phyloP scores from a whole-genome alignment of 2,888 invertebrate species.

The Oscheius sp. region DNA sequence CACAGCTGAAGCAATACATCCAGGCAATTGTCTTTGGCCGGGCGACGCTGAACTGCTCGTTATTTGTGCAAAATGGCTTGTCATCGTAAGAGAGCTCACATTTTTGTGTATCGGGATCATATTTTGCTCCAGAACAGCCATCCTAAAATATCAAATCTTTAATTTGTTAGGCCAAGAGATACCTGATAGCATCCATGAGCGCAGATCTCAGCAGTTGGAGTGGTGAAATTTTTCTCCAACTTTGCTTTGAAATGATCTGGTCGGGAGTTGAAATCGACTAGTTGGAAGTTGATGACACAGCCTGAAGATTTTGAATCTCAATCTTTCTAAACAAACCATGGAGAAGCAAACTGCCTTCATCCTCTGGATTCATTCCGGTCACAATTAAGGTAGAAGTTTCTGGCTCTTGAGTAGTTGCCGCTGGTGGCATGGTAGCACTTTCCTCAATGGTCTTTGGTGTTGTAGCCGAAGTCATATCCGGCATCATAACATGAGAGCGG shows the following conservation, averaged over 20 bases:
- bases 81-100: slow-evolving; percentile 62
- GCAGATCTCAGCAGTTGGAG: slow-evolving; percentile 54
- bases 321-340: neutral
- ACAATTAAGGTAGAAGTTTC: neutral
- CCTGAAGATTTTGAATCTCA: slow-evolving; percentile 30
- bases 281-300: slow-evolving; percentile 60
- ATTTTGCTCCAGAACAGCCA: slow-evolving; percentile 62
- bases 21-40: slow-evolving; percentile 42
- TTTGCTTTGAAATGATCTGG: slow-evolving; percentile 50
- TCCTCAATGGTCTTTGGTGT: neutral
- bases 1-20: slow-evolving; percentile 64
- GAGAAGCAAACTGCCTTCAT: slow-evolving; percentile 18
- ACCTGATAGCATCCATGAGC: slow-evolving; percentile 61
- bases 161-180: neutral
- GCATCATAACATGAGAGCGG: neutral
- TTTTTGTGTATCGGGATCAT: slow-evolving; percentile 42
- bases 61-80: slow-evolving; percentile 50
- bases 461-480: slow-evolving; percentile 6
- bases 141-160: slow-evolving; percentile 41
- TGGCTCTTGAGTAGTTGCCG: slow-evolving; percentile 8
- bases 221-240: slow-evolving; percentile 48
- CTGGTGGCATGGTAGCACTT: neutral
- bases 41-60: slow-evolving; percentile 40
- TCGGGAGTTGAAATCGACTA: slow-evolving; percentile 48
- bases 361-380: slow-evolving; percentile 8